Percentiles rank a stretch among this genome's conserved stretches.
These are phyloP conservation scores for Drosophila lowei DNA, from an alignment of 1,140 invertebrate species.

Conservation along the genomic window DNA sequence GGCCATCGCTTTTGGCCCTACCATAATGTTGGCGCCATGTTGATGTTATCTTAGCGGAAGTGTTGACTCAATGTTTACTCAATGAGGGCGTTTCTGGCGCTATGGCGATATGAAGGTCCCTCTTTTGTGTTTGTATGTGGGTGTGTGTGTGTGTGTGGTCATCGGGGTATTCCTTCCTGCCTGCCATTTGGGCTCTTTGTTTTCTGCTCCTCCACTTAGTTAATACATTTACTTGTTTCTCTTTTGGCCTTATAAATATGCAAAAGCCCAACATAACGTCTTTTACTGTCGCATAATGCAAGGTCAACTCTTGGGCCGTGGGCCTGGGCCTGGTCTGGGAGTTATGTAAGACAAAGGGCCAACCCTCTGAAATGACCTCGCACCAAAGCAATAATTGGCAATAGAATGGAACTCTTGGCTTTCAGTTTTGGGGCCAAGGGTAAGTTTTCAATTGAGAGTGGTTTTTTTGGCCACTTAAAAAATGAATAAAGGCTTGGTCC, in stretches of 20 bases:
- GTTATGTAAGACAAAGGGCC: constrained; percentile 45
- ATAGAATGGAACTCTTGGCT: neutral
- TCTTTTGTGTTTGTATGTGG: constrained; percentile 17
- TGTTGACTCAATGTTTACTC: constrained; percentile 81
- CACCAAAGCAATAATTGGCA: constrained; percentile 31
- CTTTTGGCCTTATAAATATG: constrained; percentile 66
- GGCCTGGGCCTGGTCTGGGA: neutral
- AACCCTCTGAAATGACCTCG: constrained; percentile 31
- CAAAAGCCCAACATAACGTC: constrained; percentile 43
- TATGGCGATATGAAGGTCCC: constrained; percentile 40
- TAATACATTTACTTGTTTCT: constrained; percentile 60
- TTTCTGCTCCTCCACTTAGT: constrained; percentile 45
- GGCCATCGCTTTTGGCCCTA: constrained; percentile 66
- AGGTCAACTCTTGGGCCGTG: constrained; percentile 37
- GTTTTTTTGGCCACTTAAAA: neutral
- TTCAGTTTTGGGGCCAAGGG: neutral
- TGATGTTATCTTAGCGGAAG: constrained; percentile 78
- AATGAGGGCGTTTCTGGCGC: constrained; percentile 72
- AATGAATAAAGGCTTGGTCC: constrained; percentile 17
- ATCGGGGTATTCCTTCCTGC: constrained; percentile 35
- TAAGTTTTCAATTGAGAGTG: no score
- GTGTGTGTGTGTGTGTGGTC: constrained; percentile 43
- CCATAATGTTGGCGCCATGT: constrained; percentile 81
- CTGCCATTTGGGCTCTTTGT: constrained; percentile 58
- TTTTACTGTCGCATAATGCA: constrained; percentile 47